These are phyloP conservation scores for Chelonus formosanus DNA, from an alignment of 2,888 invertebrate species.

Conservation along the genomic window DNA sequence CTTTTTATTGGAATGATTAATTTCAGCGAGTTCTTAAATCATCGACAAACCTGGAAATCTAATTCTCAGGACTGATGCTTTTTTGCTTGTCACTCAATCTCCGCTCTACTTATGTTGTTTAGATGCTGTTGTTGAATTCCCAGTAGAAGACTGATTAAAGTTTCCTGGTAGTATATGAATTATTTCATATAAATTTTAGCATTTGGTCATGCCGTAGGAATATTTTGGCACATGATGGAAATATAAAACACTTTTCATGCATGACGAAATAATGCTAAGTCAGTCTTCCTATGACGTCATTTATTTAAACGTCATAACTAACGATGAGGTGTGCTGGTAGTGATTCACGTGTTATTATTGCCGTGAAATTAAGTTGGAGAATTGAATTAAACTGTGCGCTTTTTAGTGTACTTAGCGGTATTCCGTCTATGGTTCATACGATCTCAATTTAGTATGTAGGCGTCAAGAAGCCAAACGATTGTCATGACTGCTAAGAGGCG, in stretches of 20 bases:
- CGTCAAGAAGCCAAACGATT: not conserved
- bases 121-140: no score
- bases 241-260: constrained; percentile 4
- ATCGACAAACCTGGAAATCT: constrained; percentile 4
- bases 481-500: constrained; percentile 4
- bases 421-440: constrained; percentile 4
- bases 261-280: constrained; percentile 15
- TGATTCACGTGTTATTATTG: constrained; percentile 40
- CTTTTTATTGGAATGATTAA: not conserved
- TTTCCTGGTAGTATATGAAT: no score
- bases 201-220: no score
- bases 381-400: constrained; percentile 1
- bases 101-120: not conserved
- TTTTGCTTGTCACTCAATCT: no score
- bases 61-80: not conserved
- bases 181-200: no score
- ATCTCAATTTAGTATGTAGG: constrained; percentile 18
- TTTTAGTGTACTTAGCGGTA: constrained; percentile 1
- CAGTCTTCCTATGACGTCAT: constrained; percentile 27
- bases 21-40: constrained; percentile 4
- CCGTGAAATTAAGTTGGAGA: constrained; percentile 9
- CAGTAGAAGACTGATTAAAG: no score
- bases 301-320: constrained; percentile 28
- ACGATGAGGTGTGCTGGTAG: constrained; percentile 30
- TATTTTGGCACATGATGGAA: not conserved